These are phyloP conservation scores for Cactoblastis cactorum DNA, from an alignment of 2,888 invertebrate genomes.

Conservation along the genomic window DNA sequence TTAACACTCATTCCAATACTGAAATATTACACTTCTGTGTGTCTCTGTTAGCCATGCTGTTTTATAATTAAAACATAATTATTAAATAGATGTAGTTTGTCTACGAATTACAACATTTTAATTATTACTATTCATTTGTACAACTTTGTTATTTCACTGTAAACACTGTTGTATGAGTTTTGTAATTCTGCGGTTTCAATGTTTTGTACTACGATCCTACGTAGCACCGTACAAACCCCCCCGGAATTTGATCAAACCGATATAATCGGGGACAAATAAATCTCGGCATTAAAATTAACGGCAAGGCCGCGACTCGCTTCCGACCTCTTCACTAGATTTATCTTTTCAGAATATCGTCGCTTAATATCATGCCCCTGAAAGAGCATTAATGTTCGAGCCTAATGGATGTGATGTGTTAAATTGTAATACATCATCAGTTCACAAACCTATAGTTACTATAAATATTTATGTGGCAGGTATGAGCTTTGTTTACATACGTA, in stretches of 20 bases:
- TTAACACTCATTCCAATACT: no score
- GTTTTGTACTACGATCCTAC: constrained; percentile 23
- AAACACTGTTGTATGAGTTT: no score
- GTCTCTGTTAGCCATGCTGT: no score
- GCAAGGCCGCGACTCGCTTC: constrained; percentile 50
- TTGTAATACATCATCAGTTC: constrained; percentile 12
- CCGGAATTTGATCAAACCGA: constrained; percentile 64
- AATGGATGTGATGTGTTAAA: constrained; percentile 40
- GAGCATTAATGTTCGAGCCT: constrained; percentile 44
- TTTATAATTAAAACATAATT: no score
- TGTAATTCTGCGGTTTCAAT: neutral
- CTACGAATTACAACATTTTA: no score
- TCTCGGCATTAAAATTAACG: constrained; percentile 69
- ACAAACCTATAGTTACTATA: neutral
- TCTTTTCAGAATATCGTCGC: constrained; percentile 53
- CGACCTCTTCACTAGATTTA: constrained; percentile 68
- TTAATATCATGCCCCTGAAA: constrained; percentile 45
- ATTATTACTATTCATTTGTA: no score
- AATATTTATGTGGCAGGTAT: neutral
- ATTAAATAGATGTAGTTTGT: no score
- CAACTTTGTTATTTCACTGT: no score
- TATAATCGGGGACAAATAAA: constrained; percentile 68
- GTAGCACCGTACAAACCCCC: constrained; percentile 44
- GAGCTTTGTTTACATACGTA: neutral
- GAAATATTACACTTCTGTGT: no score